Percentiles rank a stretch among this genome's conserved stretches.
Evolutionary conservation across 1,140 invertebrate genomes (phyloP).

Genomic region (Cotesia typhae): DNA sequence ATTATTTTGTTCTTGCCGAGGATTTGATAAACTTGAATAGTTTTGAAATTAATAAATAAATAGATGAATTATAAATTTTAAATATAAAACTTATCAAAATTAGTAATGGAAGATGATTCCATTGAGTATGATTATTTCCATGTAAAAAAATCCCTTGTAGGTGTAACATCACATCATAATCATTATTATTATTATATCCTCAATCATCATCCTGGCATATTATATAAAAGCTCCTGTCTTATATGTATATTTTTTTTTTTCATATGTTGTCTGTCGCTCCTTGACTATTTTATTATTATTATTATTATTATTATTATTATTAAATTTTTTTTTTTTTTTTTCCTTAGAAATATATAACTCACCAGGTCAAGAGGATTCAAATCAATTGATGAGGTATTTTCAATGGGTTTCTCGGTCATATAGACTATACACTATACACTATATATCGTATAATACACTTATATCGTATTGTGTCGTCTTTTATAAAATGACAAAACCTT

Average conservation of each 20-base stretch:
- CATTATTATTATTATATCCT: too few relatives aligned
- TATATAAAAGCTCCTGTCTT: too few relatives aligned
- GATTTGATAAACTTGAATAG: too few relatives aligned
- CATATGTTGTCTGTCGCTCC: too few relatives aligned
- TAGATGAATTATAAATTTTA: not conserved
- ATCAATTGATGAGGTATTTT: constrained; percentile 28
- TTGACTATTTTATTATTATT: not conserved
- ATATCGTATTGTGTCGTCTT: constrained; percentile 47
- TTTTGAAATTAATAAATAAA: too few relatives aligned
- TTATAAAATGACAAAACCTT: constrained; percentile 50
- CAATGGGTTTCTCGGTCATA: constrained; percentile 25
- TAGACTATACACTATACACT: not conserved
- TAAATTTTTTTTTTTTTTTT: constrained; percentile 3
- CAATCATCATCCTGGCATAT: too few relatives aligned
- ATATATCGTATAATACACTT: too few relatives aligned
- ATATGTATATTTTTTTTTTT: too few relatives aligned
- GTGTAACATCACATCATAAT: too few relatives aligned
- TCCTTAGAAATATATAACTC: not conserved
- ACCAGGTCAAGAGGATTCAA: constrained; percentile 17
- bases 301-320: too few relatives aligned
- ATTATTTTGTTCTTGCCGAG: too few relatives aligned
- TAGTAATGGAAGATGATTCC: constrained; percentile 24
- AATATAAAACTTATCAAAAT: constrained; percentile 6
- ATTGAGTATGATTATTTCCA: not conserved
- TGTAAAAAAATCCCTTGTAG: too few relatives aligned